phyloP scores from a whole-genome alignment of 2,113 vertebrate genomes.

The Nansenia antarctica region DNA sequence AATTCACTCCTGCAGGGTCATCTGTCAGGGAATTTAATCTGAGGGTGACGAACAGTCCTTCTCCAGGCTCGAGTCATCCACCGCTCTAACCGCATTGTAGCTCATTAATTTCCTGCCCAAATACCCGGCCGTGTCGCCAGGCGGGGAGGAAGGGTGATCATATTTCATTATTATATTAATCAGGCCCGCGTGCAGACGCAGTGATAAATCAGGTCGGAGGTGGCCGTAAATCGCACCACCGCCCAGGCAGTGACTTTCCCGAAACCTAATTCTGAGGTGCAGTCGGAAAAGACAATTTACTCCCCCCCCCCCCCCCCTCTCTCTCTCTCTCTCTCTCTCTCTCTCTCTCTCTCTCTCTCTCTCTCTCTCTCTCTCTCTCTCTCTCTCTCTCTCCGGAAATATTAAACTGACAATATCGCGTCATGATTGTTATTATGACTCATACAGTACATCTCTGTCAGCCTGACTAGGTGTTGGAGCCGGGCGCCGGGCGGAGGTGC shows the following conservation, averaged over 20 bases:
- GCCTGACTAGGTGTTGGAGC: not conserved
- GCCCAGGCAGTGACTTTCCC: not conserved
- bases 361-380: too few species aligned
- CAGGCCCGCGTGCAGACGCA: not conserved
- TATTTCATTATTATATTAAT: conserved; percentile 59
- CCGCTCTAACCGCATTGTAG: conserved; percentile 29
- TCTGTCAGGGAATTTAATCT: conserved; percentile 62
- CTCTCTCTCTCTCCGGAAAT: not conserved
- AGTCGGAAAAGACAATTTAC: not conserved
- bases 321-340: not conserved
- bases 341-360: not conserved
- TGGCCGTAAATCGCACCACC: not conserved
- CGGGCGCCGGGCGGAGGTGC: not conserved
- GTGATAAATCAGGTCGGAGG: not conserved
- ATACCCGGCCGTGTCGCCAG: conserved; percentile 45
- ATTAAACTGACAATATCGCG: not conserved
- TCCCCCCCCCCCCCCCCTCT: not conserved
- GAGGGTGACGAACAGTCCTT: conserved; percentile 48
- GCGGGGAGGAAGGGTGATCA: conserved; percentile 48
- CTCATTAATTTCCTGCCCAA: conserved; percentile 67
- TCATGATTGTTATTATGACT: not conserved
- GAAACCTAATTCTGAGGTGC: not conserved
- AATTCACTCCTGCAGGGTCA: conserved; percentile 52
- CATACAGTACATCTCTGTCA: not conserved
- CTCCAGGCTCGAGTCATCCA: conserved; percentile 32